These are phyloP conservation scores for Leptosomus discolor DNA, from an alignment of 2,113 vertebrate species.

Conservation along the genomic window DNA sequence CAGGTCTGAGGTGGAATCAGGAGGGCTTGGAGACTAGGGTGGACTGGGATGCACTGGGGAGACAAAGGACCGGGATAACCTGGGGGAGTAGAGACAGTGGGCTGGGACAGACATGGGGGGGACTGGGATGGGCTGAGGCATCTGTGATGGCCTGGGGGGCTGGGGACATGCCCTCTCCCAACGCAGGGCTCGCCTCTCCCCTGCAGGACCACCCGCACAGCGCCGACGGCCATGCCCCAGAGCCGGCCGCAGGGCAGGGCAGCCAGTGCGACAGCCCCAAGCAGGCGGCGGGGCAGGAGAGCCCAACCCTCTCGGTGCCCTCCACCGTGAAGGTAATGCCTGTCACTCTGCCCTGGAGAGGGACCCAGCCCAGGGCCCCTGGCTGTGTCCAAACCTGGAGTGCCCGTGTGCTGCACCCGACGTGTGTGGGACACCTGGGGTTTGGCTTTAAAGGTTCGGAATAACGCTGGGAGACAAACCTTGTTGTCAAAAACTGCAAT, in stretches of 20 bases:
- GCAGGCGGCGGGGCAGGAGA: slow-evolving; percentile 67
- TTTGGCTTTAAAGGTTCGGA: not conserved
- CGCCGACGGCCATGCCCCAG: slow-evolving; percentile 63
- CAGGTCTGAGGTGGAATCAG: accelerated
- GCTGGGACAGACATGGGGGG: not conserved
- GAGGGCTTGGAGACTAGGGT: not conserved
- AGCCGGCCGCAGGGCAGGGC: slow-evolving; percentile 28
- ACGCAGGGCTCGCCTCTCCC: not conserved
- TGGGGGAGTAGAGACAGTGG: not conserved
- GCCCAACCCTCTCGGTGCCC: slow-evolving; percentile 71
- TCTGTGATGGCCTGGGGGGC: not conserved
- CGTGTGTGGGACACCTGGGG: not conserved
- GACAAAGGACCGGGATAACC: not conserved
- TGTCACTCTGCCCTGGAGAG: accelerated
- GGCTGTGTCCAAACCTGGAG: not conserved
- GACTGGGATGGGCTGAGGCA: not conserved
- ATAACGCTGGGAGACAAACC: not conserved
- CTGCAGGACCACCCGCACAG: slow-evolving; percentile 71
- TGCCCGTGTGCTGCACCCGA: accelerated
- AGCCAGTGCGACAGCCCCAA: slow-evolving; percentile 75
- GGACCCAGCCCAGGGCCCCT: not conserved
- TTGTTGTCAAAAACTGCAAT: not conserved
- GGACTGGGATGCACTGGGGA: not conserved
- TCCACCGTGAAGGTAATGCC: slow-evolving; percentile 85
- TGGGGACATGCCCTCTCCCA: not conserved